Evolutionary conservation across 2,113 vertebrate species (phyloP).

Genomic region (Periophthalmodon schlosseri): DNA sequence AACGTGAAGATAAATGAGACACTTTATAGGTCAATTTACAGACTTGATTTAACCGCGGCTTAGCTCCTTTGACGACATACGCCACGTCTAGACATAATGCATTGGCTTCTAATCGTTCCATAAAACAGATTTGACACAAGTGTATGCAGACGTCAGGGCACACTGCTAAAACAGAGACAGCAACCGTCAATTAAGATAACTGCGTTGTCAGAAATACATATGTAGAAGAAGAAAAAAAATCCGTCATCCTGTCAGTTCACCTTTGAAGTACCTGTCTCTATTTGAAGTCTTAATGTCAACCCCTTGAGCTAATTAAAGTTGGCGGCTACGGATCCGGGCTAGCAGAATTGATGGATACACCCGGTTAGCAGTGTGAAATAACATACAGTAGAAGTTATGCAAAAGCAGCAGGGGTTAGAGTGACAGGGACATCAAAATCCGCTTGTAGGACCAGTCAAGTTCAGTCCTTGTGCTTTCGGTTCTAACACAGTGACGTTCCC

Average conservation of each 20-base stretch:
- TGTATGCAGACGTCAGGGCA: conserved; percentile 35
- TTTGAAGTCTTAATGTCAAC: conserved; percentile 60
- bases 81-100: conserved; percentile 63
- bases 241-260: conserved; percentile 45
- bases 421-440: conserved; percentile 12
- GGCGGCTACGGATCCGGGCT: conserved; percentile 23
- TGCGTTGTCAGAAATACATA: conserved; percentile 43
- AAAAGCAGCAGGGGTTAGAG: conserved; percentile 27
- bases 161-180: conserved; percentile 14
- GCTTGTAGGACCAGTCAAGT: conserved; percentile 22
- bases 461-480: conserved; percentile 8
- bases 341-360: conserved; percentile 39
- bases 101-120: conserved; percentile 17
- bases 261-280: conserved; percentile 63
- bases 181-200: conserved; percentile 21
- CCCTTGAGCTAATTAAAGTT: conserved; percentile 65
- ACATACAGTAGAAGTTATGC: conserved; percentile 9
- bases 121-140: conserved; percentile 50
- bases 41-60: conserved; percentile 60
- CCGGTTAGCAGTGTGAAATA: conserved; percentile 7
- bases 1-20: conserved; percentile 53
- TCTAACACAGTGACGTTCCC: neutral
- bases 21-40: conserved; percentile 60
- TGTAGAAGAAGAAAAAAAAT: conserved; percentile 45
- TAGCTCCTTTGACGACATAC: conserved; percentile 45